Evolutionary conservation across 2,113 vertebrate species (phyloP).

Genomic region (Loxodonta africana): DNA sequence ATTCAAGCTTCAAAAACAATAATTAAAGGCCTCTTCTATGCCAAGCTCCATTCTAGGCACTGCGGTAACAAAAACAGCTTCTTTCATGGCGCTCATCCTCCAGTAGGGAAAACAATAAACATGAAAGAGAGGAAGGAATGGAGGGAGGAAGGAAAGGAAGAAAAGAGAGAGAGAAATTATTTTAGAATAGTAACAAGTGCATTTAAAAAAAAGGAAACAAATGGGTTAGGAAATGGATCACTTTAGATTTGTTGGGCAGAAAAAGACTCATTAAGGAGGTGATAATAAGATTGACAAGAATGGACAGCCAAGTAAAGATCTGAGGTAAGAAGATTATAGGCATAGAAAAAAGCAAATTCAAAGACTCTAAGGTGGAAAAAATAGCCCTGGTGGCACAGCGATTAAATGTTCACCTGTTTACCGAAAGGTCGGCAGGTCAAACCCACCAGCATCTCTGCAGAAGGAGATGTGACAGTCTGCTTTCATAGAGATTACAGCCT

Average conservation of each 20-base stretch:
- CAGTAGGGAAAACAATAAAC: background rate
- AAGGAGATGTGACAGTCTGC: too few relatives aligned
- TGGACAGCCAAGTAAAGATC: background rate
- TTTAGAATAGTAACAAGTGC: background rate
- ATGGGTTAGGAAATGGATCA: background rate
- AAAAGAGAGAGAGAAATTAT: too few relatives aligned
- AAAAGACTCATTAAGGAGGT: background rate
- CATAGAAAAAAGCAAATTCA: background rate
- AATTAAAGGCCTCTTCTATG: background rate
- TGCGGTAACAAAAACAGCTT: background rate
- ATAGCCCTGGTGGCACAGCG: too few relatives aligned
- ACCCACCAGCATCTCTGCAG: too few relatives aligned
- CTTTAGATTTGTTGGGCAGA: background rate
- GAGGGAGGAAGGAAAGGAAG: fast-evolving
- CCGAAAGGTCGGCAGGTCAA: too few relatives aligned
- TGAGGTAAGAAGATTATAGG: background rate
- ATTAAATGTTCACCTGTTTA: too few relatives aligned
- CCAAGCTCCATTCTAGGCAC: background rate
- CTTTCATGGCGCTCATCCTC: background rate
- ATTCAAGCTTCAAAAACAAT: background rate
- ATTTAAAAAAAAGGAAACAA: background rate
- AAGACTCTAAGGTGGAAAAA: background rate
- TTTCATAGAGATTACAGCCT: too few relatives aligned
- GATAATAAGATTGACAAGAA: background rate
- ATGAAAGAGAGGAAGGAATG: background rate